Evolutionary conservation across 2,888 invertebrate species (phyloP), one percentile per base, ranked within the genome.

Genomic region (Andrena camellia): DNA sequence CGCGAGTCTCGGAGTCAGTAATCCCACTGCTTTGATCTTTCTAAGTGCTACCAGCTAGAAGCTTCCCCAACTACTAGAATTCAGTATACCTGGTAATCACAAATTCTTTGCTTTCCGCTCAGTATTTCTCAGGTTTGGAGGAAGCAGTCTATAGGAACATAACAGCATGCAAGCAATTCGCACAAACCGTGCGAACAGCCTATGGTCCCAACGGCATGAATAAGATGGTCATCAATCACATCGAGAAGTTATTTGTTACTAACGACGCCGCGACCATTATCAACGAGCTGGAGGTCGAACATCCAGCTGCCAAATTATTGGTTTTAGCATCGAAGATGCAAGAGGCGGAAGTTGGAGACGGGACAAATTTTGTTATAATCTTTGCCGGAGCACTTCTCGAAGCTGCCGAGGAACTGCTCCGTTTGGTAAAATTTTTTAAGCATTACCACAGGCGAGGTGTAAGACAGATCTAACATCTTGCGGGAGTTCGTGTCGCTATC

Each of bases 131-230:
- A 90, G 99, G 99, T 48, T 95, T 99, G 63, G 99, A 99, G 95
- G 99, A 99, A 96, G 99, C 99, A 6, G 99, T 99, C 0, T 97
- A 96, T 92, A 96, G 99, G 79, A 99, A 99, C 93, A 99, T 99
- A 88, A 97, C 96, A 89, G 99, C 99, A 26, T 99, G 99, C 94
- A 98, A 98, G 94, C 98, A 99, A 93, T 98, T 99, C 91, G 97
- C 99, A 1, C 97, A 97, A 91, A 98, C 98, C 84, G 97, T 99
- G 31, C 96, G 97, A 86, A 98, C 99, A 29, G 98, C 99, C 1
- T 99, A 98, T 94, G 99, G 99, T 0, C 99, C 99, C 8, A 99
- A 99, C 95, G 99, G 99, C 89, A 97, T 97, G 98, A 99, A 99
- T 94, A 99, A 99, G 95, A 99, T 99, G 98, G 97, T 99, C 29